Evolutionary conservation across 2,797 vertebrate species (phyloP), one percentile per base, ranked within the genome.

Genomic region (Hoplostethus atlanticus): DNA sequence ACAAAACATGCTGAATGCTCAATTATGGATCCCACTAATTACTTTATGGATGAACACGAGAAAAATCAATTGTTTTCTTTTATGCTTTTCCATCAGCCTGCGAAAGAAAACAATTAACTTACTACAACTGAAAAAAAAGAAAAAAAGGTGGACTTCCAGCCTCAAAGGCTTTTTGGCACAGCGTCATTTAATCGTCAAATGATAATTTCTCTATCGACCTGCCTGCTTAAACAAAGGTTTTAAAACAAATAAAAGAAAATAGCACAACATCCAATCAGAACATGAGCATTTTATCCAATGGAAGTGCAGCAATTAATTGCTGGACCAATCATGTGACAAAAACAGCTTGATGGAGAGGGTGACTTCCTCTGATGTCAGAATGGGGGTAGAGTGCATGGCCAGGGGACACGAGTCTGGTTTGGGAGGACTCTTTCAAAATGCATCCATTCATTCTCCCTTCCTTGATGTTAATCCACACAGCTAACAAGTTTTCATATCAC

Each of bases 21-120:
- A 31, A 57, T 71, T 67, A 34, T 66, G 11, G 44, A 76, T 54
- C 44, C n/a, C 6, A 48, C 62, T 52, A 76, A 79, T 61, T 73
- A 47, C 59, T 60, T 46, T 50, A 57, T 50, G 50, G 55, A 31
- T 54, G 4, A 73, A 55, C 28, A 36, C 13, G 51, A 73, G 2
- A 67, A 57, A 72, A 42, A 51, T 55, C 17, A 15, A 55, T 68
- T 48, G 40, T 70, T 31, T 47, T 54, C 12, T 59, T 68, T 68
- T 1, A 68, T 54, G 42, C 44, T 59, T 64, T 61, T 21, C 12
- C 11, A 17, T 55, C 21, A 51, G 25, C 21, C 34, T 46, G 47
- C 6, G 28, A 46, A 47, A 58, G 16, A 76, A 44, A 68, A 64
- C 30, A 21, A 21, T 21, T 21, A 70, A 56, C 21, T 30, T 53